Conservation (phyloP, 1,140 invertebrate species). For the Planococcus citri region DNA sequence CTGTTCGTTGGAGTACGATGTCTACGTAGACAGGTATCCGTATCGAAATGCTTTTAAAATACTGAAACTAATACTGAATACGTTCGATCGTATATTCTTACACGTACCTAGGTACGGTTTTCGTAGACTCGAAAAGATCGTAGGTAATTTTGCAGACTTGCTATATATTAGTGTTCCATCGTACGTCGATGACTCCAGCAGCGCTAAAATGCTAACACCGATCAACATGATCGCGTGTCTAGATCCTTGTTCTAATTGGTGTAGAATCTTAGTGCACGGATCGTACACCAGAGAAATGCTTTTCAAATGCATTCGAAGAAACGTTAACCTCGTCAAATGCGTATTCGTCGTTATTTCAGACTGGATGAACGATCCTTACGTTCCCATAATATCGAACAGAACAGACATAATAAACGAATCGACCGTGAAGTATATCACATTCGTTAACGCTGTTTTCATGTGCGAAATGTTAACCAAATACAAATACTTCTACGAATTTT, state of each 20-base stretch:
- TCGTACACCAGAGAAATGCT: background rate
- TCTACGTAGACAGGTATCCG: background rate
- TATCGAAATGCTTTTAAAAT: background rate
- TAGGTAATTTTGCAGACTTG: background rate
- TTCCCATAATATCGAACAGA: background rate
- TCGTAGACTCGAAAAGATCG: background rate
- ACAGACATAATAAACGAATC: background rate
- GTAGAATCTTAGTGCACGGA: background rate
- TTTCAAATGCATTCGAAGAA: background rate
- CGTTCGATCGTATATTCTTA: background rate
- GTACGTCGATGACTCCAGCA: background rate
- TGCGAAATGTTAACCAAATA: background rate
- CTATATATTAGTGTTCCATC: background rate
- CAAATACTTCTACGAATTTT: background rate
- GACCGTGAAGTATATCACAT: background rate
- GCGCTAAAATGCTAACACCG: background rate
- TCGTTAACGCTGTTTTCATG: background rate
- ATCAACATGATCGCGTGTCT: background rate
- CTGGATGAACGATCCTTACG: background rate
- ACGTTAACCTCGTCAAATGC: background rate
- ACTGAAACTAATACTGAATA: background rate
- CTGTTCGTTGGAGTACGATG: background rate
- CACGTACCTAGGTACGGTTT: background rate
- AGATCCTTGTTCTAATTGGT: background rate
- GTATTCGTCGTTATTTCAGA: background rate